Conservation (phyloP, 2,797 vertebrate species). For the Diplodus sargus region DNA sequence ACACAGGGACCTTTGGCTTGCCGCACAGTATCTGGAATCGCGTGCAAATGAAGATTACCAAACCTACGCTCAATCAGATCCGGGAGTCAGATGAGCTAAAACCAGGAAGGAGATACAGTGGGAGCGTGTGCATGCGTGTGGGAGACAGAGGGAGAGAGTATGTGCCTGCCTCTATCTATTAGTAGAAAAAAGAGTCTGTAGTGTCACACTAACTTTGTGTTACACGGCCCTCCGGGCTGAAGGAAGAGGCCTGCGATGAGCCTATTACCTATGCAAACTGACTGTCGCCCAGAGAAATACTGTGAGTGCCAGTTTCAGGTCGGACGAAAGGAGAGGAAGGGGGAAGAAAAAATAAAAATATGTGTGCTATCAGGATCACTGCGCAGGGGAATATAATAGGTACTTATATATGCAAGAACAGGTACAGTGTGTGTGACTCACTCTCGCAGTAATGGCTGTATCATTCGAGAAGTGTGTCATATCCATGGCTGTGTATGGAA, state of each 20-base stretch:
- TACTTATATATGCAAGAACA: slow-evolving; percentile 47
- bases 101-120: slow-evolving; percentile 27
- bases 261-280: slow-evolving; percentile 68
- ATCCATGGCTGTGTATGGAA: slow-evolving; percentile 51
- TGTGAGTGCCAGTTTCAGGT: slow-evolving; percentile 35
- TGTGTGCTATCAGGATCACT: slow-evolving; percentile 28
- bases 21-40: slow-evolving; percentile 28
- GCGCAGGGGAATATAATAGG: slow-evolving; percentile 33
- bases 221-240: slow-evolving; percentile 45
- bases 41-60: slow-evolving; percentile 54
- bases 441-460: slow-evolving; percentile 46
- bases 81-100: slow-evolving; percentile 55
- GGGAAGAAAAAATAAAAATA: not conserved
- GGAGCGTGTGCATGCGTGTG: slow-evolving; percentile 21
- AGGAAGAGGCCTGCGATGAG: slow-evolving; percentile 54
- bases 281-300: slow-evolving; percentile 49
- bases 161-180: slow-evolving; percentile 43
- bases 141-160: slow-evolving; percentile 39
- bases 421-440: slow-evolving; percentile 46
- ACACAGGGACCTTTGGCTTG: slow-evolving; percentile 7
- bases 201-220: slow-evolving; percentile 59
- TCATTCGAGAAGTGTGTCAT: slow-evolving; percentile 46
- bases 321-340: slow-evolving; percentile 6
- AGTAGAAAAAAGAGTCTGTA: slow-evolving; percentile 24
- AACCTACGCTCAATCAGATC: slow-evolving; percentile 54